These are phyloP conservation scores for Diprion similis DNA, from an alignment of 1,140 invertebrate genomes.

Conservation along the genomic window DNA sequence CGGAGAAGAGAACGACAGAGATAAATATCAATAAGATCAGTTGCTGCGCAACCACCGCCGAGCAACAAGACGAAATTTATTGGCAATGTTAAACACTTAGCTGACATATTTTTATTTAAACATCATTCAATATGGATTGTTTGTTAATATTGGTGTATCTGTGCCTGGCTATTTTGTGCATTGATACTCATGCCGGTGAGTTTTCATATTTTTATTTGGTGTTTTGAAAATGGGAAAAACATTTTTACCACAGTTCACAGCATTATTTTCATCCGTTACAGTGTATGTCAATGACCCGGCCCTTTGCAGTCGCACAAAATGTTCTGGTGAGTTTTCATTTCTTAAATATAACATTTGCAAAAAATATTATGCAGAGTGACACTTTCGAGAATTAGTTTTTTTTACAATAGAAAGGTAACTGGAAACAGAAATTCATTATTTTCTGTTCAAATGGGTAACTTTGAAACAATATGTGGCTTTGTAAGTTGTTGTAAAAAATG, in stretches of 20 bases:
- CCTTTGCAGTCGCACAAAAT: constrained; percentile 50
- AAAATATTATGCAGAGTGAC: too few species aligned
- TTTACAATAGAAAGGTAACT: too few species aligned
- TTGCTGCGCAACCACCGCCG: not conserved
- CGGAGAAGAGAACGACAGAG: too few species aligned
- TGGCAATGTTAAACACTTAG: not conserved
- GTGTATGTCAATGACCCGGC: constrained; percentile 46
- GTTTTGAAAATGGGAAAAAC: constrained; percentile 13
- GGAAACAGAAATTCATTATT: too few species aligned
- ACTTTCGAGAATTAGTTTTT: too few species aligned
- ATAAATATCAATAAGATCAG: constrained; percentile 5
- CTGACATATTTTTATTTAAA: not conserved
- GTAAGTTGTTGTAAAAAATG: too few species aligned
- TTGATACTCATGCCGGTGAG: constrained; percentile 17
- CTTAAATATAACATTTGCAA: too few species aligned
- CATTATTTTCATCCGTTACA: constrained; percentile 29
- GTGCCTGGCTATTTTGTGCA: constrained; percentile 18
- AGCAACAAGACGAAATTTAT: not conserved
- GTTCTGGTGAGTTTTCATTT: constrained; percentile 41
- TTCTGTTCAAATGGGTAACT: too few species aligned
- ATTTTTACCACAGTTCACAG: not conserved
- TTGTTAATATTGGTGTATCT: not conserved
- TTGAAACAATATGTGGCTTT: too few species aligned
- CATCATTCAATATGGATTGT: not conserved
- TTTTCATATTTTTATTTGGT: constrained; percentile 12